A percentile compares a stretch with the other conserved stretches of the same genome.
These are phyloP conservation scores for Antennarius striatus DNA, from an alignment of 2,113 vertebrate genomes.

Conservation along the genomic window DNA sequence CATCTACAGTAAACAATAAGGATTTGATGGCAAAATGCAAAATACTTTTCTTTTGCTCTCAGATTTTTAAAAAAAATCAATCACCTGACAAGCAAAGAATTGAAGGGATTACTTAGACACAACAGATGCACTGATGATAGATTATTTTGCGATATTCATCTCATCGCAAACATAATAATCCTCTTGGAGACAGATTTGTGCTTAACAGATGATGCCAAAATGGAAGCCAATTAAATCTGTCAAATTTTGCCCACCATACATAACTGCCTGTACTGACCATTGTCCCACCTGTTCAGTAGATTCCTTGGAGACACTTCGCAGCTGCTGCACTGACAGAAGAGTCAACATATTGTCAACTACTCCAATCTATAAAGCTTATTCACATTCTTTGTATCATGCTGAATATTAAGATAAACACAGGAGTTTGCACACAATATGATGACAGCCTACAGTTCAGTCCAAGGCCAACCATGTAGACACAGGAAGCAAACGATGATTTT, in stretches of 20 bases:
- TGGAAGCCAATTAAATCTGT: slow-evolving; percentile 36
- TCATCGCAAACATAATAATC: slow-evolving; percentile 34
- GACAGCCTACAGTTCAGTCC: slow-evolving; percentile 4
- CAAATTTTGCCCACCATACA: not conserved
- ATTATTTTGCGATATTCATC: slow-evolving; percentile 37
- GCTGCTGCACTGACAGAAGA: slow-evolving; percentile 40
- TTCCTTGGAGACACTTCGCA: slow-evolving; percentile 41
- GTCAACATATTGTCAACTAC: slow-evolving; percentile 46
- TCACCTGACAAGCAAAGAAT: not conserved
- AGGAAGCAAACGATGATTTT: slow-evolving; percentile 18
- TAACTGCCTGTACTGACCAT: slow-evolving; percentile 23
- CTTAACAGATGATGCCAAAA: slow-evolving; percentile 58
- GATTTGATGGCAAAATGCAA: too few species aligned
- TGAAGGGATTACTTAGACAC: slow-evolving; percentile 4
- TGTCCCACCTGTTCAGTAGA: slow-evolving; percentile 33
- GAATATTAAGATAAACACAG: slow-evolving; percentile 4
- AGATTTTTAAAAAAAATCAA: slow-evolving; percentile 2
- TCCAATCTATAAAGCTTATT: slow-evolving; percentile 6
- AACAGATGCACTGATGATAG: slow-evolving; percentile 39
- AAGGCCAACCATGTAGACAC: slow-evolving; percentile 39
- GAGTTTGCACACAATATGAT: slow-evolving; percentile 19
- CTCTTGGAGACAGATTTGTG: slow-evolving; percentile 38
- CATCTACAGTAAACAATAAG: too few species aligned
- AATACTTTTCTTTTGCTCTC: too few species aligned
- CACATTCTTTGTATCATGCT: slow-evolving; percentile 8